Conservation (phyloP, 2,113 vertebrate species). For the Lycaon pictus region DNA sequence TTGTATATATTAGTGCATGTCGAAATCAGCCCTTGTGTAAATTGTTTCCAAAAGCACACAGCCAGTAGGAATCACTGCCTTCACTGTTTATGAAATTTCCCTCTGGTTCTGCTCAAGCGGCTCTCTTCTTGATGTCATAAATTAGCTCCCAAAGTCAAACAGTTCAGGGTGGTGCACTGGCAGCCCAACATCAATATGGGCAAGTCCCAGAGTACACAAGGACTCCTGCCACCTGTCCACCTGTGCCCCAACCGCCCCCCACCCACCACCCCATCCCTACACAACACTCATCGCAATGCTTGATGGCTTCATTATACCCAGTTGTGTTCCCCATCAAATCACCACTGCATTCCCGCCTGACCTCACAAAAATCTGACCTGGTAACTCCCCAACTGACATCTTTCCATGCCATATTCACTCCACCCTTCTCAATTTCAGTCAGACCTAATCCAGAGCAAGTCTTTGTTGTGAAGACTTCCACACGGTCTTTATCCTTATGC, state of each 20-base stretch:
- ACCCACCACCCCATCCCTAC: not conserved
- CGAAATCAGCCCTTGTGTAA: slow-evolving; percentile 40
- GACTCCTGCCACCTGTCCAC: not conserved
- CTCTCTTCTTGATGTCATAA: not conserved
- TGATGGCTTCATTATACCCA: not conserved
- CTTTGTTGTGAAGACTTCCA: not conserved
- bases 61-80: not conserved
- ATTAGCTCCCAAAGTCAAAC: not conserved
- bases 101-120: not conserved
- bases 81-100: not conserved
- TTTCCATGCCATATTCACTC: not conserved
- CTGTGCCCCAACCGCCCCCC: accelerated
- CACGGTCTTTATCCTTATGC: not conserved
- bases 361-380: not conserved
- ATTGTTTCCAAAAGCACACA: slow-evolving; percentile 23
- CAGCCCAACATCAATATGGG: not conserved
- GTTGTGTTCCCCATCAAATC: not conserved
- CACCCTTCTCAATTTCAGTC: not conserved
- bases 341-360: not conserved
- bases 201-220: accelerated
- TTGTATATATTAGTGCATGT: not conserved
- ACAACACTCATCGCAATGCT: not conserved
- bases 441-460: not conserved
- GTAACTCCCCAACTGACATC: not conserved
- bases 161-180: not conserved